Base-by-base conservation (phyloP, 1,140 invertebrate species). In the Lethrus apterus region DNA sequence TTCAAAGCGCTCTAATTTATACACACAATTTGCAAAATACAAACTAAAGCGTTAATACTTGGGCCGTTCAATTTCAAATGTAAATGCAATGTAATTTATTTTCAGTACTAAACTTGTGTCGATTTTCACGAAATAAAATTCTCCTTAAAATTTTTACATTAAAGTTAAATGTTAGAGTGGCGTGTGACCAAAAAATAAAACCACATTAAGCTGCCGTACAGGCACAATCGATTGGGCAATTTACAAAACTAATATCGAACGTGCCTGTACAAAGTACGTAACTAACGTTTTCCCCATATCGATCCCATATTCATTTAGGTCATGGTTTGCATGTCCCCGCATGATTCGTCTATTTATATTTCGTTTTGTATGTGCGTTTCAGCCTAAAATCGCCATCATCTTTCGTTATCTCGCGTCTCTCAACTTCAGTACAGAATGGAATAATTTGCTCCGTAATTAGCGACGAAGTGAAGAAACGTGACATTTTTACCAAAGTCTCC, bases 241-340 rank as follows among this genome's bases (percentile, higher is more conserved):
- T 38, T 38, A 38, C 14, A 21, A 19, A 38, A 38, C 20, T 38
- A 38, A 38, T 34, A 21, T 38, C 19, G 35, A 11, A 38, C 18
- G 24, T 13, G 35, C 35, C 14, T 38, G 35, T 21, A 38, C 35
- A 38, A 38, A 38, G 35, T 38, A 21, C 35, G 24, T 21, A 38
- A 38, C 24, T 21, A 21, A 38, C 35, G 35, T 38, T 18, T 17
- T 38, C 18, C 17, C n/a, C 35, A 38, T 38, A 38, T 38, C 18
- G 35, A 38, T 38, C 35, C 20, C 13, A 7, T 21, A 18, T 17
- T 38, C 35, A 38, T 51, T 24, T 52, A 52, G 46, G 45, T 52
- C 46, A 40, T 48, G 40, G 40, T 51, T 51, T 51, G 50, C 48
- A 46, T 48, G 45, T 18, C 19, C 11, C 2, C 14, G 18, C 20